phyloP scores from a whole-genome alignment of 2,113 vertebrate species.

The Chloropsis cyanopogon region DNA sequence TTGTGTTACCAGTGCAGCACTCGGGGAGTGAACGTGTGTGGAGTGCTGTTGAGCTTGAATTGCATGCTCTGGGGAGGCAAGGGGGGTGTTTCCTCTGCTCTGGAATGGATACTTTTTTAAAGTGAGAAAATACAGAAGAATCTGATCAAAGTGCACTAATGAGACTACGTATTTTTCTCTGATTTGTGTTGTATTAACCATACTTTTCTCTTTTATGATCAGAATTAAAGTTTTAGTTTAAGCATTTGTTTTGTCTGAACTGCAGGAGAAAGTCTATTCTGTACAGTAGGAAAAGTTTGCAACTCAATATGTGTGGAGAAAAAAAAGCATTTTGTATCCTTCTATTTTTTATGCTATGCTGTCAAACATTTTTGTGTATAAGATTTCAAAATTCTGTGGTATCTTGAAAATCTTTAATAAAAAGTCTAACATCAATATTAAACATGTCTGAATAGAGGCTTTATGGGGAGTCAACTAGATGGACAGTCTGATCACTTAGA shows the following conservation, averaged over 20 bases:
- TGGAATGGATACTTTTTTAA: neutral
- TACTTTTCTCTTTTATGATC: neutral
- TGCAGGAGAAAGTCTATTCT: neutral
- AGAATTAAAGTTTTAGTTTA: neutral
- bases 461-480: slow-evolving; percentile 51
- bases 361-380: neutral
- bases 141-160: neutral
- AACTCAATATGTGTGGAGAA: neutral
- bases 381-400: neutral
- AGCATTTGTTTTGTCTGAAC: neutral
- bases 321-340: neutral
- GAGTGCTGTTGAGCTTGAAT: neutral
- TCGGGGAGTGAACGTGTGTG: neutral
- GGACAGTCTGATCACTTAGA: slow-evolving; percentile 56
- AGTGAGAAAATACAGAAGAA: neutral
- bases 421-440: neutral
- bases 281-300: neutral
- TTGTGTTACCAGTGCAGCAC: neutral
- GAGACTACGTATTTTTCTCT: neutral
- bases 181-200: neutral
- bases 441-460: slow-evolving; percentile 36
- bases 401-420: slow-evolving; percentile 52
- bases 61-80: neutral
- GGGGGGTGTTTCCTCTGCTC: neutral
- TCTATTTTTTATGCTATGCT: neutral